Conservation (phyloP, 2,888 invertebrate species). For the Lepidonotus clava region DNA sequence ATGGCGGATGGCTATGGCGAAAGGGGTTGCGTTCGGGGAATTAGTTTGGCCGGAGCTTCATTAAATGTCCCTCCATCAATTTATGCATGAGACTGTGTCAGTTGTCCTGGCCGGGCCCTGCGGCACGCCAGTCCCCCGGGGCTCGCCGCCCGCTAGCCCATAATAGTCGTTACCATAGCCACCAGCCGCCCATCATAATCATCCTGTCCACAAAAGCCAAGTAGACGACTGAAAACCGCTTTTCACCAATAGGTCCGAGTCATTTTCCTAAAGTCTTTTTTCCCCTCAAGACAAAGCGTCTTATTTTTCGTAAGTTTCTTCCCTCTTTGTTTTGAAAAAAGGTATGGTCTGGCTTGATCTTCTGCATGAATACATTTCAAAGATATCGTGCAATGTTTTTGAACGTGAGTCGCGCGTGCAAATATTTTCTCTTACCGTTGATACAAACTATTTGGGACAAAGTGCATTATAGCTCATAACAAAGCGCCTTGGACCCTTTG, state of each 20-base stretch:
- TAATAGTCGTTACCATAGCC: conserved; percentile 44
- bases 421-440: not conserved
- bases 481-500: too few species aligned
- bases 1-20: not conserved
- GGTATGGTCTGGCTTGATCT: not conserved
- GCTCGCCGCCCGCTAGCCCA: not conserved
- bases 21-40: conserved; percentile 17
- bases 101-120: not conserved
- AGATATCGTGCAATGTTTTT: not conserved
- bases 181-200: not conserved
- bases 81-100: conserved; percentile 37
- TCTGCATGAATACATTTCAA: not conserved
- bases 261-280: too few species aligned
- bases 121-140: not conserved
- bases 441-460: too few species aligned
- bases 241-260: too few species aligned
- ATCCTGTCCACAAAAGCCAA: too few species aligned
- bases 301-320: not conserved
- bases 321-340: not conserved
- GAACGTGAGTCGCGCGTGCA: not conserved
- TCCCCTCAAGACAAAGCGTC: too few species aligned
- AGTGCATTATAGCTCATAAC: too few species aligned
- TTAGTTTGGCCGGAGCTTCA: conserved; percentile 44
- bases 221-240: too few species aligned
- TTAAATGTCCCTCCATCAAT: conserved; percentile 41